Evolutionary conservation across 2,888 invertebrate genomes (phyloP), one percentile per base, ranked within the genome.

Genomic region (Bugulina stolonifera): DNA sequence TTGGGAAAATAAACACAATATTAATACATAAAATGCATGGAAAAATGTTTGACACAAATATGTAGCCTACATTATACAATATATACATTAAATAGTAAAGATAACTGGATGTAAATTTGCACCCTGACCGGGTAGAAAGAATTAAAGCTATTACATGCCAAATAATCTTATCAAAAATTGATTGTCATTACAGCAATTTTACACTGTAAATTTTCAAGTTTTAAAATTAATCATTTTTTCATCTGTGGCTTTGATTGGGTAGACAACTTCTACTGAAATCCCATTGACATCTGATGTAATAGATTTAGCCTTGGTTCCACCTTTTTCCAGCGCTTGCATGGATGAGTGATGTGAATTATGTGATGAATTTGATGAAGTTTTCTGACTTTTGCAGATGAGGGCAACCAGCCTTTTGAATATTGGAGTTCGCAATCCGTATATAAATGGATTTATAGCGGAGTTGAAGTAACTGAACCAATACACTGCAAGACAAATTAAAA

Each of bases 401-500:
- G 22, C 32, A 1, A 2, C 32, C 32, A 64, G 29, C 2, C 64
- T 22, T 64, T 64, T 64, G 43, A 70, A 70, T 70, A 70, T 43
- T 54, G 70, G 70, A 10, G 54, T 70, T 43, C 70, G 35, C 2
- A 70, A 32, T 3, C 70, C 43, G 29, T 70, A 70, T 5, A 70
- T 54, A 14, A 70, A 27, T n/a, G 70, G 70, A 23, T 70, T 70
- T 35, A 70, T 70, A 14, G 70, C 70, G 18, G 70, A 70, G 70
- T 70, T 70, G 25, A 70, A 23, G 23, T 70, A 70, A 32, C 70
- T 70, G 52, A 70, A 54, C 70, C 70, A 70, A 52, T 70, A 70
- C 5, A 70, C 70, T 54, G n/a, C 70, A 64, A 64, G 5, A 29
- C 22, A 64, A 64, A 10, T 10, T 10, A 10, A 43, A 43, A 43